Evolutionary conservation across 64 coral and sea anemone genomes (phyloP), one percentile per base, ranked within the genome.

Genomic region (Stichodactyla helianthus): DNA sequence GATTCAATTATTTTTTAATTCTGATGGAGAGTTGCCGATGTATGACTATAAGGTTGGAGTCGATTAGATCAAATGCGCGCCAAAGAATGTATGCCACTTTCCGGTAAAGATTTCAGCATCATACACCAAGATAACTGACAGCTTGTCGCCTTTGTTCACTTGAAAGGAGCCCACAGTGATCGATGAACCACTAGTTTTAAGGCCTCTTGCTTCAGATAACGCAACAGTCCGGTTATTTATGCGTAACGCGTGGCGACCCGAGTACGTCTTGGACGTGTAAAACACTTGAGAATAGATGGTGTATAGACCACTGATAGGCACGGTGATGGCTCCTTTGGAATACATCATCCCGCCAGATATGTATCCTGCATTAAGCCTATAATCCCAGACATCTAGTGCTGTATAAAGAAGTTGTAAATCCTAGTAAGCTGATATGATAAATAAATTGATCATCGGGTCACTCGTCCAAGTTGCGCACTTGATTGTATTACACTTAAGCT

Each of bases 381-480:
- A 31, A 74, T 74, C 68, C 68, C 68, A 74, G 68, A 74, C 68
- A 14, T 74, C 68, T 74, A 74, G 10, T 74, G 12, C 68, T 74
- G 68, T n/a, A 74, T 27, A 74, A 65, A 19, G 17, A 65, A 65
- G 55, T 58, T 58, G 0, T 58, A 11, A 58, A 15, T 9, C 9
- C 14, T 58, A 58, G 55, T 9, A 11, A 58, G 8, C 14, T 9
- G 55, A 58, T 0, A 3, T 44, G 35, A 44, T 44, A 44, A 44
- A 44, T 44, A 44, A 44, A 44, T 44, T 3, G 1, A 44, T 44
- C 35, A 44, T 44, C 35, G 35, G 1, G 35, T 44, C 35, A 44
- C 2, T 44, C 35, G 2, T 44, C 35, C 1, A 44, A 44, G 35
- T 44, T 44, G 35, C 35, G 35, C 35, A 44, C 35, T 44, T 44